Base-by-base conservation (phyloP, 2,113 vertebrate species). In the Chrysochloris asiatica region DNA sequence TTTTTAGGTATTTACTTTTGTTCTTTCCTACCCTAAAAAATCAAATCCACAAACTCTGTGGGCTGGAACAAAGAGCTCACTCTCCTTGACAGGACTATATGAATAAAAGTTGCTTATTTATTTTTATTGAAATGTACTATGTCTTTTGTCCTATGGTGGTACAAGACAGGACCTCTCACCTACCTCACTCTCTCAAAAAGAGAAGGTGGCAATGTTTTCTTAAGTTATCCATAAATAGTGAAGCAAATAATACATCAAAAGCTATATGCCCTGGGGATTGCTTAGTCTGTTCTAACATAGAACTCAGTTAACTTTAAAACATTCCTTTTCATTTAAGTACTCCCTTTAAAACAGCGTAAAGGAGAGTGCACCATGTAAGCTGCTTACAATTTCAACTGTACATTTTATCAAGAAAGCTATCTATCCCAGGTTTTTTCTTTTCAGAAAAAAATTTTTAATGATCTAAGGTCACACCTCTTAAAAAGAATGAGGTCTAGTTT, bases 401-500 rank as follows among this genome's bases (percentile, higher is more conserved):
- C 72, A 95, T 93, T 96, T 96, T 96, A 97, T 95, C 94, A 81
- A 90, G 76, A 92, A 93, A 93, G 90, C 88, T 95, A 94, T 96
- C 94, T 95, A 89, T 95, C 90, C 87, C 90, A 90, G 92, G 95
- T 93, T 94, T 94, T 59, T 91, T 94, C 94, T 93, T 24, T 63
- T 96, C 86, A 94, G 92, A 95, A 97, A 92, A 95, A 95, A 96
- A 92, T 94, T 92, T 96, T 96, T 96, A 96, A 96, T 97, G 96
- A 96, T 97, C 80, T 16, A 13, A 94, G 95, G 94, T 96, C 94
- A 95, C 92, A 96, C 90, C 95, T 96, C 93, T 96, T 96, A 95
- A 97, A 97, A 96, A 96, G 93, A 95, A 94, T 78, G 93, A 96
- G 95, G 95, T 96, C 95, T 95, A 93, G 93, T 95, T 96, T 97